phyloP scores from a whole-genome alignment of 1,140 invertebrate species.

The Venturia canescens region DNA sequence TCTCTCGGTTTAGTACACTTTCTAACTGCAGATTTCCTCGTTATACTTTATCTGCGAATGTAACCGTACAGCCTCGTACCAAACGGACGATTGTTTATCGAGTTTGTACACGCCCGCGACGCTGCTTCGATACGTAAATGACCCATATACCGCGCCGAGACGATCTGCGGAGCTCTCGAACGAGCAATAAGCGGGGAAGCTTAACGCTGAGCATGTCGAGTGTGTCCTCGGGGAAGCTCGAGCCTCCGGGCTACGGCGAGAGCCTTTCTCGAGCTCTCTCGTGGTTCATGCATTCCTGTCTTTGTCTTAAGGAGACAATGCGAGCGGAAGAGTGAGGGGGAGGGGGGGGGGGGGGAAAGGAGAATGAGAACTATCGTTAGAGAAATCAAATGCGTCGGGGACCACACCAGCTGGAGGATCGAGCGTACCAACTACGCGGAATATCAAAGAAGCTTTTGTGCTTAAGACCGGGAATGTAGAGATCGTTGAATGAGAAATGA shows the following conservation, averaged over 20 bases:
- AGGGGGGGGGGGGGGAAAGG: background rate
- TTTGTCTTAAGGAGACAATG: constrained; percentile 27
- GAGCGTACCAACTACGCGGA: constrained; percentile 17
- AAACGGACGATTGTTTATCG: background rate
- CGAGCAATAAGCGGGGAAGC: constrained; percentile 15
- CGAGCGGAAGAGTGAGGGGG: background rate
- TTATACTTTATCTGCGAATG: background rate
- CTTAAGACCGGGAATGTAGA: constrained; percentile 10
- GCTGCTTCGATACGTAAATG: background rate
- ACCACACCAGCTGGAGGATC: constrained; percentile 4
- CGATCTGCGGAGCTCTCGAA: constrained; percentile 14
- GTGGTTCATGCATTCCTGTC: constrained; percentile 27
- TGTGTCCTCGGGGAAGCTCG: constrained; percentile 9
- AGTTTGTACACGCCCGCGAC: too few species aligned
- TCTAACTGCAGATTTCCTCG: background rate
- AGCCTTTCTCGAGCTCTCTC: background rate
- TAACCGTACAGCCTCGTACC: background rate
- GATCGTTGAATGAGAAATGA: background rate
- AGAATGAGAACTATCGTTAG: background rate
- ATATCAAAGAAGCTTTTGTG: constrained; percentile 51
- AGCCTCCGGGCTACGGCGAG: background rate
- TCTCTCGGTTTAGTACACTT: background rate
- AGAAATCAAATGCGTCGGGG: background rate
- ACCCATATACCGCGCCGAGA: background rate
- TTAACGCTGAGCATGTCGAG: constrained; percentile 19